Evolutionary conservation across 2,113 vertebrate genomes (phyloP).

Genomic region (Corydoras sp.): DNA sequence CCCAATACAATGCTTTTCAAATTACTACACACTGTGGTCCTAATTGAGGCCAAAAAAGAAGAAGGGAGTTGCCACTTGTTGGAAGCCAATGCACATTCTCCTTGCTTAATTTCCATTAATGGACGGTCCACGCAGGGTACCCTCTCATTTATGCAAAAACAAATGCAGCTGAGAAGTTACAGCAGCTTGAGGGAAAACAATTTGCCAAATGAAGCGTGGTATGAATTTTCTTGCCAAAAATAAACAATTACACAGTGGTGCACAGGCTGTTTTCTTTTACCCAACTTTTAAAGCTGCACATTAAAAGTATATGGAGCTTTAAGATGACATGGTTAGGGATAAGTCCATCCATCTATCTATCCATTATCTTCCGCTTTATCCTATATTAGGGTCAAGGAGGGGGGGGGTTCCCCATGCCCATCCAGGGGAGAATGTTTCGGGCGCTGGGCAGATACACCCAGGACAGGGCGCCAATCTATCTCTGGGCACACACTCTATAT

Average conservation of each 20-base stretch:
- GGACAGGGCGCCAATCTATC: no score
- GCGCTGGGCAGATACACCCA: no score
- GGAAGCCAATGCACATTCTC: slow-evolving; percentile 14
- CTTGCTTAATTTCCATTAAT: slow-evolving; percentile 39
- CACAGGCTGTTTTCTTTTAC: neutral
- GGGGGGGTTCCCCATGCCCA: no score
- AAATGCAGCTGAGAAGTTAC: slow-evolving; percentile 11
- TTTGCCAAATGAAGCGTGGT: slow-evolving; percentile 8
- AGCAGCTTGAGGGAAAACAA: neutral
- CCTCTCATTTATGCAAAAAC: slow-evolving; percentile 26
- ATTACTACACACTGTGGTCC: slow-evolving; percentile 18
- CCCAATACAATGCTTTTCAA: slow-evolving; percentile 16
- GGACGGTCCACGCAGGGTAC: slow-evolving; percentile 15
- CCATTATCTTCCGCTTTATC: no score
- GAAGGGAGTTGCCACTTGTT: slow-evolving; percentile 20
- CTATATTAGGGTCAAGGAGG: no score
- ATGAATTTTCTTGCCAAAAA: slow-evolving; percentile 4
- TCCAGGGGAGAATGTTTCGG: no score
- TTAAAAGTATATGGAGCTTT: neutral
- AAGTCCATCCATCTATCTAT: no score
- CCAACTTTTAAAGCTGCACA: neutral
- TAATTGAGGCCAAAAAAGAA: slow-evolving; percentile 35
- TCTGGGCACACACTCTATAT: no score
- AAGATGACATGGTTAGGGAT: neutral
- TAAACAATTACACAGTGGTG: neutral